Evolutionary conservation across 2,888 invertebrate genomes (phyloP), one percentile per base, ranked within the genome.

Genomic region (Oscheius sp.): DNA sequence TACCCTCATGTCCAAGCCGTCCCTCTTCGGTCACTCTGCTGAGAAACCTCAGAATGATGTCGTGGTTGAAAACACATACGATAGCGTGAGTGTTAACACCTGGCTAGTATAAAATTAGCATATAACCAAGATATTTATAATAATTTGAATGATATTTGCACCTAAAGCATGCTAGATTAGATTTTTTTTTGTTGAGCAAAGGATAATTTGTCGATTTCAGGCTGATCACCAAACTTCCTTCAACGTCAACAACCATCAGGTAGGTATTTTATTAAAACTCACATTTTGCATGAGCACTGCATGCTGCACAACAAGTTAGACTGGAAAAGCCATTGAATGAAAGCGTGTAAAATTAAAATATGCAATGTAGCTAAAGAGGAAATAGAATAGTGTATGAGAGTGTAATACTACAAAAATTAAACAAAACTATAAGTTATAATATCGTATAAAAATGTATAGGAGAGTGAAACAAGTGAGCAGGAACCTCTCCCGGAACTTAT

Each of bases 41-140:
- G 45, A 66, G 21, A 66, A 66, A 49, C 27, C 66, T 46, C 49
- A 66, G 66, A 49, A 66, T 18, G 66, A 66, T 66, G 66, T 66
- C 66, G 52, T 66, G 66, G 21, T 66, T 66, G 49, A 25, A 55
- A 41, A 69, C 69, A 69, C 55, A 45, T 27, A 56, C 43, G n/a
- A 69, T 52, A 69, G 56, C 55, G 69, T 69, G 58, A 69, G 69
- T 69, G 69, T 55, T 69, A 55, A 69, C 69, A 29, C 41, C 45
- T 61, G 35, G 35, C 35, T 35, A 35, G 35, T 9, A n/a, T 55
- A 55, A 55, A 16, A 18, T 2, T 25, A 23, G 16, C 5, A 21
- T 25, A 6, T 55, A 55, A 55, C 25, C 25, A 18, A 21, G 5
- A 21, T 55, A 2, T 55, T 21, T 25, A 23, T 55, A 55, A 55